Percentiles rank a stretch among this genome's conserved stretches.
Evolutionary conservation across 92 coral and sea anemone genomes (phyloP).

Genomic region (Galaxea fascicularis): DNA sequence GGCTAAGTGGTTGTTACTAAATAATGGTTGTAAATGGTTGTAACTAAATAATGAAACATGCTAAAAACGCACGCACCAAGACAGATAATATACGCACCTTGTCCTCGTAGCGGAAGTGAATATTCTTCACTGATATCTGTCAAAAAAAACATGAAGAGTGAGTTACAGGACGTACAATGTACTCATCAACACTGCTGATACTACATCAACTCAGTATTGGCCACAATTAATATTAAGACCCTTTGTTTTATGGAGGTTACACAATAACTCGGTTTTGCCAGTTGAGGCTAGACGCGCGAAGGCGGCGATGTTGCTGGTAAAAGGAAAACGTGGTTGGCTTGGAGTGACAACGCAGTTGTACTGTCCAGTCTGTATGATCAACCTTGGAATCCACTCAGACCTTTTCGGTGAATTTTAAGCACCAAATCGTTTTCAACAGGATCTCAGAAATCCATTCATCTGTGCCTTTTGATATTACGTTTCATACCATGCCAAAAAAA

Average conservation of each 20-base stretch:
- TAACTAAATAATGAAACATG: no score
- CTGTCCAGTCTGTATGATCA: neutral
- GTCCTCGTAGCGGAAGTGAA: constrained; percentile 95
- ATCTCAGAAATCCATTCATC: no score
- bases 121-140: constrained; percentile 88
- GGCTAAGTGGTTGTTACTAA: no score
- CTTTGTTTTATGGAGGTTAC: no score
- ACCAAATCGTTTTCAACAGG: no score
- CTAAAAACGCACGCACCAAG: no score
- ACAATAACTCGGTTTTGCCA: neutral
- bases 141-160: neutral
- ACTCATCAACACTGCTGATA: neutral
- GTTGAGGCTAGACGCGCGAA: neutral
- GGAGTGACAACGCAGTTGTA: neutral
- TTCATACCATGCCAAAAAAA: no score
- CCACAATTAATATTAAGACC: no score
- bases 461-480: no score
- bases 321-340: neutral
- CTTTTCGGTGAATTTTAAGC: no score
- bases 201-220: neutral
- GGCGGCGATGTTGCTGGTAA: neutral
- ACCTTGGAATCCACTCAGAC: neutral
- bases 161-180: neutral
- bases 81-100: constrained; percentile 73
- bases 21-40: no score